These are phyloP conservation scores for Excalfactoria chinensis DNA, from an alignment of 2,113 vertebrate genomes.

Conservation along the genomic window DNA sequence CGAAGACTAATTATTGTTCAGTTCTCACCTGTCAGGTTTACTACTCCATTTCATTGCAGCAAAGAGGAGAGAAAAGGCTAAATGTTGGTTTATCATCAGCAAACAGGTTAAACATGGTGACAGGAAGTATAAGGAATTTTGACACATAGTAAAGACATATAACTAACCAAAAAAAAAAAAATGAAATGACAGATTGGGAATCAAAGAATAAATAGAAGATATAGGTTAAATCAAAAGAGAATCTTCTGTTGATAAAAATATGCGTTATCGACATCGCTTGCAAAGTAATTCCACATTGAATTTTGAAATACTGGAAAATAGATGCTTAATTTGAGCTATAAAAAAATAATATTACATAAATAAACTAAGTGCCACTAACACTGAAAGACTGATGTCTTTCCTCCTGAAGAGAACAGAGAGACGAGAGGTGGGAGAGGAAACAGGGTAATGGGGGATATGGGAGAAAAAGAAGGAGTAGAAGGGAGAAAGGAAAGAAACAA, in stretches of 20 bases:
- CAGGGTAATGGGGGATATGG: not conserved
- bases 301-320: constrained; percentile 59
- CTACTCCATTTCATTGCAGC: constrained; percentile 94
- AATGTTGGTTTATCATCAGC: constrained; percentile 82
- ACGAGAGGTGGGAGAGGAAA: not conserved
- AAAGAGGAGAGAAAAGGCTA: constrained; percentile 81
- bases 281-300: constrained; percentile 56
- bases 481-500: not conserved
- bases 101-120: constrained; percentile 68
- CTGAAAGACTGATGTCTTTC: not conserved
- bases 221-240: not conserved
- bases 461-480: not conserved
- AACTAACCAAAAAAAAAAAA: constrained; percentile 64
- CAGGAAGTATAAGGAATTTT: constrained; percentile 45
- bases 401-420: not conserved
- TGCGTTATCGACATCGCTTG: constrained; percentile 35
- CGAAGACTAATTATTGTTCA: constrained; percentile 35
- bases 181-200: constrained; percentile 43
- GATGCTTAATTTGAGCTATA: not conserved
- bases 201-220: constrained; percentile 15
- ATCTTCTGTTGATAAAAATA: not conserved
- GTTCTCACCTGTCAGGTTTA: constrained; percentile 99
- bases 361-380: not conserved
- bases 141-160: constrained; percentile 29
- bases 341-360: not conserved